Evolutionary conservation across 2,888 invertebrate species (phyloP).

Genomic region (Rhagonycha lutea): DNA sequence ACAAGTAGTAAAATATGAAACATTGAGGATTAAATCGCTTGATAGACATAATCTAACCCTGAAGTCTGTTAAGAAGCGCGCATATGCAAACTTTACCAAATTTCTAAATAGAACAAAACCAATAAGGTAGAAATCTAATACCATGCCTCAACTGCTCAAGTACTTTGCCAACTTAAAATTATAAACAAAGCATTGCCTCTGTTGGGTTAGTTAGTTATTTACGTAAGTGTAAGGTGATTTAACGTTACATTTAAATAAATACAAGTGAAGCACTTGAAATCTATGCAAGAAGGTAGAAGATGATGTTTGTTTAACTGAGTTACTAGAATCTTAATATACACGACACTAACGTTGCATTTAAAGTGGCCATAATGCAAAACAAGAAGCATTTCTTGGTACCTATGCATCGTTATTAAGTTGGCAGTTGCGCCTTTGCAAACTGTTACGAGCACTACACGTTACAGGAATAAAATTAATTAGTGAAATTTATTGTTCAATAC

Average conservation of each 20-base stretch:
- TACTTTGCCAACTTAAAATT: not conserved
- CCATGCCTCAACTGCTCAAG: not conserved
- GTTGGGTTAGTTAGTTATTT: not conserved
- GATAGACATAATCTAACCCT: too few species aligned
- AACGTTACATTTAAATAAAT: not conserved
- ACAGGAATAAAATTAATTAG: slow-evolving; percentile 52
- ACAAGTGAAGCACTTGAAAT: not conserved
- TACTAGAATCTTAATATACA: slow-evolving; percentile 21
- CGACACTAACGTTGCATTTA: slow-evolving; percentile 18
- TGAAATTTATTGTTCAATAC: slow-evolving; percentile 49
- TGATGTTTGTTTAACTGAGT: slow-evolving; percentile 24
- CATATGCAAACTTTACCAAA: too few species aligned
- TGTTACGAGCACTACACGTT: slow-evolving; percentile 39
- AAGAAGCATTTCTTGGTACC: slow-evolving; percentile 19
- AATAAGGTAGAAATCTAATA: not conserved
- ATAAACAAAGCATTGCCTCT: not conserved
- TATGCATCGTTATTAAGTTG: slow-evolving; percentile 9
- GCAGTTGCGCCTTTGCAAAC: slow-evolving; percentile 25
- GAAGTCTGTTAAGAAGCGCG: too few species aligned
- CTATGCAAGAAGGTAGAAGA: slow-evolving; percentile 3
- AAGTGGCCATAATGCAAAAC: slow-evolving; percentile 24
- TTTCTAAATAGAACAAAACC: too few species aligned
- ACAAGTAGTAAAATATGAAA: too few species aligned
- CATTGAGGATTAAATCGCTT: too few species aligned
- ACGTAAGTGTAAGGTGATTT: not conserved